Base-by-base conservation (phyloP, 2,888 invertebrate species). In the Bugula neritina region DNA sequence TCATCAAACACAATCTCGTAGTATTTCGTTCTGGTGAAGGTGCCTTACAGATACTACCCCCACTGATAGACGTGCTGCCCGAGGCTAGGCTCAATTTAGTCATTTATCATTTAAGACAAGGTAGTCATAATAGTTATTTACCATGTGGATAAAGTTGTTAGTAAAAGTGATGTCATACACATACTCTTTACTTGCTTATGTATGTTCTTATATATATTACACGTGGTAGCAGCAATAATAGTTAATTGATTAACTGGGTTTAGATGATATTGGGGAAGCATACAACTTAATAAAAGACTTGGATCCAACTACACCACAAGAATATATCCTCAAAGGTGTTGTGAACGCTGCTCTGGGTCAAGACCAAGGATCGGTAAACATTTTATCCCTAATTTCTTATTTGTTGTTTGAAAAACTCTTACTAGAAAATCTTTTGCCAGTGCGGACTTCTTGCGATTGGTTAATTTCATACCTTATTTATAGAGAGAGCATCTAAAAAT, bases 31-130 rank as follows among this genome's bases (percentile, higher is more conserved):
- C 90, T 77, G 97, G 97, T 0, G 94, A 96, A 84, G 94, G 94
- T 1, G 94, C 97, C 0, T 86, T 97, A 77, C 94, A 97, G 86
- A 90, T 92, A 31, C 87, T 99, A 74, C 98, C 98, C 0, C 89
- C 90, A 54, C 85, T 99, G 55, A 90, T 99, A 0, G 95, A 97
- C 84, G 92, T 97, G 1, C 92, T 99, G 35, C 94, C 96, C 0
- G 99, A 99, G 86, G 98, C 99, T 0, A 88, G 97, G 54, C 87
- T 98, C 1, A 99, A 99, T 86, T 88, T 99, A 73, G 95, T 97
- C 1, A 94, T 98, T 73, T 93, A 95, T 85, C 90, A 96, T 81
- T 88, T 99, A 34, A 90, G 91, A 77, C 92, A 91, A 85, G 87
- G 86, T 86, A 71, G 13, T 3, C 31, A 63, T 13, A n/a, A n/a